Percentiles rank a stretch among this genome's conserved stretches.
phyloP scores from a whole-genome alignment of 2,113 vertebrate species.

The Stomatorhinus ivindoensis region DNA sequence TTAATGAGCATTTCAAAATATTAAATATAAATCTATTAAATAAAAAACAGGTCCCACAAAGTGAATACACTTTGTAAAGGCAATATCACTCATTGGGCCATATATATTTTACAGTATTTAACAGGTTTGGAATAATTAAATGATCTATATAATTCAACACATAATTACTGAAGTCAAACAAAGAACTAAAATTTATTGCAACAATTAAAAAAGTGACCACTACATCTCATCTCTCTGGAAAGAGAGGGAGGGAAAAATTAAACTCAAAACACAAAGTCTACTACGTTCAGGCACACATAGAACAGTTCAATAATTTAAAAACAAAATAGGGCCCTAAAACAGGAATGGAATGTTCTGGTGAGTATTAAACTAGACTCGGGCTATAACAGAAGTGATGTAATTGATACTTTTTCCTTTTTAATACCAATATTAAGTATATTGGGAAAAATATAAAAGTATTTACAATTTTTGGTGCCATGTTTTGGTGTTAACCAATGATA shows the following conservation, averaged over 20 bases:
- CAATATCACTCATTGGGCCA: background rate
- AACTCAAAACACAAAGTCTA: constrained; percentile 49
- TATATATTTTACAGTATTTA: constrained; percentile 8
- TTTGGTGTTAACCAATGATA: constrained; percentile 37
- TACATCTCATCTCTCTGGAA: constrained; percentile 55
- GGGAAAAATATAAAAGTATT: constrained; percentile 56
- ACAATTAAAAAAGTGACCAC: constrained; percentile 60
- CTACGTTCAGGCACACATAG: constrained; percentile 55
- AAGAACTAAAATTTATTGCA: constrained; percentile 44
- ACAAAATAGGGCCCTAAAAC: constrained; percentile 33
- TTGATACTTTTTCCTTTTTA: constrained; percentile 1
- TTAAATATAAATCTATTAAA: constrained; percentile 30
- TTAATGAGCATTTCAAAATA: constrained; percentile 39
- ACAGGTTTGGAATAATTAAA: background rate
- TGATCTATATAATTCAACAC: background rate
- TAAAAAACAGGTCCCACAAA: constrained; percentile 21
- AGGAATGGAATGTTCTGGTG: constrained; percentile 26
- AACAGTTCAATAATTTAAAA: constrained; percentile 41
- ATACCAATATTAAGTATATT: constrained; percentile 35
- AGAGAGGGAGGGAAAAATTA: constrained; percentile 26
- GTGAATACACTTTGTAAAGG: constrained; percentile 10
- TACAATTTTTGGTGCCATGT: constrained; percentile 45
- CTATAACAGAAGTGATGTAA: background rate
- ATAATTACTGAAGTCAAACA: background rate
- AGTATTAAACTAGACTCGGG: background rate